Percentiles rank a stretch among this genome's conserved stretches.
These are phyloP conservation scores for Microcebus lehilahytsara DNA, from an alignment of 2,113 vertebrate species.

Conservation along the genomic window DNA sequence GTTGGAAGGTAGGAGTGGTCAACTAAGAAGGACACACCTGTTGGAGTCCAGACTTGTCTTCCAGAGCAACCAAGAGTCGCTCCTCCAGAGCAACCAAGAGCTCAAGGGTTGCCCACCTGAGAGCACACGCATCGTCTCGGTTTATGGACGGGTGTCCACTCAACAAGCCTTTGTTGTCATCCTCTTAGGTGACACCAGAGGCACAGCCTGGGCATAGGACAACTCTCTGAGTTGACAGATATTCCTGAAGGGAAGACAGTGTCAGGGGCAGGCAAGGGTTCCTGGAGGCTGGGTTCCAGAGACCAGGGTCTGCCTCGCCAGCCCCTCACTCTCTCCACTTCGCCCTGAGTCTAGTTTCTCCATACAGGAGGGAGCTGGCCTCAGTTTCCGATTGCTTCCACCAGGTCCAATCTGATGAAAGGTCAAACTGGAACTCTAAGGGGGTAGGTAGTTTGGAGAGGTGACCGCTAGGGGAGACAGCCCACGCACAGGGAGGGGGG, in stretches of 20 bases:
- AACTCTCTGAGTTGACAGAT: neutral
- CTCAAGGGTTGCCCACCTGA: neutral
- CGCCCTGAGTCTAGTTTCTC: neutral
- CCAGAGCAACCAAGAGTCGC: too few relatives aligned
- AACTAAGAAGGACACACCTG: neutral
- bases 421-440: neutral
- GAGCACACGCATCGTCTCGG: neutral
- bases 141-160: accelerated
- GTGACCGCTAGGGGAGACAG: neutral
- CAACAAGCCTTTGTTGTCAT: too few relatives aligned
- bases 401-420: neutral
- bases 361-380: neutral
- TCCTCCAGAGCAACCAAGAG: neutral
- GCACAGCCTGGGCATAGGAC: neutral
- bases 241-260: neutral
- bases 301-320: neutral
- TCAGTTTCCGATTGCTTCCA: neutral
- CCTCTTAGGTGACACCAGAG: neutral
- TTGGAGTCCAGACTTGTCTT: neutral
- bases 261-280: neutral
- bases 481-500: too few relatives aligned
- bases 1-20: neutral
- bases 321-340: neutral
- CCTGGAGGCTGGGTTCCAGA: neutral
- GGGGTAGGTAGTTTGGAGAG: neutral